Base-by-base conservation (phyloP, 2,888 invertebrate genomes). In the Fragum whitleyi region DNA sequence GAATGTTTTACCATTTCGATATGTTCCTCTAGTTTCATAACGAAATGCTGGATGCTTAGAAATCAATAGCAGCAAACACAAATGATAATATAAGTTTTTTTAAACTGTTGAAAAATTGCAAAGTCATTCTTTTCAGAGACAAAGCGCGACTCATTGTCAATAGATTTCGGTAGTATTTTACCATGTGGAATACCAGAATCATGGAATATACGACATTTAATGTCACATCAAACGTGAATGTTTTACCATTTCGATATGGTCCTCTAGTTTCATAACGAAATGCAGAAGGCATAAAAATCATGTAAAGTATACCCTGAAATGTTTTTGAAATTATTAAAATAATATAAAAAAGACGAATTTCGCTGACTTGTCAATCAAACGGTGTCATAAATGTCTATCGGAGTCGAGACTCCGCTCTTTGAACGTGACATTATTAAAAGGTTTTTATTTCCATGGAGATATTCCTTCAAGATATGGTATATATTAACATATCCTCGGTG, bases 261-360 rank as follows among this genome's bases (percentile, higher is more conserved):
- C 79, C 72, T 32, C 59, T 79, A 81, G 76, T 79, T 85, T 85
- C 81, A 79, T 77, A 85, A 81, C 74, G 36, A 71, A 71, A 74
- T 74, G 55, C 76, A 73, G 65, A 68, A 71, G 74, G 23, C 67
- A 62, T 69, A 79, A 76, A 79, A 70, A 72, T 75, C 57, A 28
- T 28, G 72, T 74, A 73, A 67, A 76, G 53, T 61, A 70, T 77
- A 81, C 72, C 77, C 69, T 47, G 76, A 70, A 74, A 68, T 69
- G 68, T 65, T 75, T 78, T 79, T 68, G 68, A 75, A 74, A 81
- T 85, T 74, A 81, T 85, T 85, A 85, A 81, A 85, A 76, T 74
- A 70, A 72, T 79, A 79, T 85, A 84, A 78, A 84, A 81, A 55
- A 47, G 70, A 26, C 29, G 42, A 73, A 68, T 67, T 72, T 70